Base-by-base conservation (phyloP, 2,797 vertebrate species). In the Bucorvus abyssinicus region DNA sequence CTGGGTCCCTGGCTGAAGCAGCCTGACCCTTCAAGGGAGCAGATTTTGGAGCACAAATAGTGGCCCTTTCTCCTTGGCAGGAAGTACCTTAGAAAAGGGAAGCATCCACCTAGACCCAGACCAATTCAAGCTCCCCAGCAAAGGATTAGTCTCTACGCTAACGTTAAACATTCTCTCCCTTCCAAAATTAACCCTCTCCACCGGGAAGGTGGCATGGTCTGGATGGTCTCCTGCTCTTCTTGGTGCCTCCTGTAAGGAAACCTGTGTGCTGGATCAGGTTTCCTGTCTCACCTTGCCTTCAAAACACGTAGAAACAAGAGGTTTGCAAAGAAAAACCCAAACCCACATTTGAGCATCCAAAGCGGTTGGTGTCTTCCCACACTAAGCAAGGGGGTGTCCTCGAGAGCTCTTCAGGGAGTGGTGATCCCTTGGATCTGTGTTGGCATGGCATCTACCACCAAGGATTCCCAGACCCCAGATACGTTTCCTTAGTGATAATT, bases 141-240 rank as follows among this genome's bases (percentile, higher is more conserved):
- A 64, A 56, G 24, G 21, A 38, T 64, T 36, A 40, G 14, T 50
- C 34, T 49, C 65, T 18, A 42, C 9, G 15, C 17, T 79, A 61
- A 61, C 8, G 38, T 8, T 45, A 65, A 61, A 42, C 12, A n/a
- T n/a, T n/a, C 75, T 82, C 75, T 14, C 30, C 27, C 65, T 79
- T 84, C 30, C 38, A 57, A 53, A 68, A 71, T 42, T 11, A 75
- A 84, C 13, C 4, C 20, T 13, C 34, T 78, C 38, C 1, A 2
- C 14, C 3, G 4, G 24, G 24, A 60, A 81, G 24, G n/a, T 0
- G 2, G 20, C 5, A 5, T 0, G 2, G 29, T 17, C 21, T 76
- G 24, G 52, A 75, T 17, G 44, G 63, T 42, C 16, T 74, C 50
- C 36, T 49, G 56, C 24, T 61, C 14, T n/a, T 47, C 56, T 34